Conservation (phyloP, 1,140 invertebrate genomes). For the Anoplolepis gracilipes region DNA sequence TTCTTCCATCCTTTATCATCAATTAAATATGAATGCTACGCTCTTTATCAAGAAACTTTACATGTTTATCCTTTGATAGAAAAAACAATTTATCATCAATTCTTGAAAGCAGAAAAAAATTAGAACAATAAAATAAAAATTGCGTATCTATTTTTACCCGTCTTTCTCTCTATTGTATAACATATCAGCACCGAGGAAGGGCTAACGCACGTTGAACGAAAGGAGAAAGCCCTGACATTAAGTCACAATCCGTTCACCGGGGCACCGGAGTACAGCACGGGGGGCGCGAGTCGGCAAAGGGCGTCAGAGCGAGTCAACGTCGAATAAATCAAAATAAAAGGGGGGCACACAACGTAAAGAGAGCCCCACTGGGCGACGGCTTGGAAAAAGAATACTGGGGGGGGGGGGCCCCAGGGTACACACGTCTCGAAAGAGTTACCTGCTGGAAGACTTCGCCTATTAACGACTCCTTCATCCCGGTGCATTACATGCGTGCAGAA, state of each 20-base stretch:
- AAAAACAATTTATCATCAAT: not conserved
- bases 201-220: constrained; percentile 9
- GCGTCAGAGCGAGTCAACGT: constrained; percentile 81
- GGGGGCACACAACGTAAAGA: constrained; percentile 30
- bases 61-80: no score
- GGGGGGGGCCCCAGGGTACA: constrained; percentile 8
- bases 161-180: constrained; percentile 37
- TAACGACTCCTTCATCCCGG: constrained; percentile 21
- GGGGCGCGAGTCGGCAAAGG: constrained; percentile 75
- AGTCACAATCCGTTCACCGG: constrained; percentile 57
- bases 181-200: constrained; percentile 17
- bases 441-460: constrained; percentile 57
- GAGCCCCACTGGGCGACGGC: constrained; percentile 75
- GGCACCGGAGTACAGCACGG: constrained; percentile 49
- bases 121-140: constrained; percentile 19
- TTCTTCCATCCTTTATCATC: no score
- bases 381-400: constrained; percentile 74
- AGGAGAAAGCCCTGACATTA: constrained; percentile 25
- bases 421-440: constrained; percentile 79
- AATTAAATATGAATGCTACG: no score
- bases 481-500: constrained; percentile 38
- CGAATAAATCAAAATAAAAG: constrained; percentile 84
- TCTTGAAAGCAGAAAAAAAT: not conserved
- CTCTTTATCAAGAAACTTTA: not conserved
- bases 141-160: not conserved